These are phyloP conservation scores for Acronicta aceris DNA, from an alignment of 2,888 invertebrate genomes.

Conservation along the genomic window DNA sequence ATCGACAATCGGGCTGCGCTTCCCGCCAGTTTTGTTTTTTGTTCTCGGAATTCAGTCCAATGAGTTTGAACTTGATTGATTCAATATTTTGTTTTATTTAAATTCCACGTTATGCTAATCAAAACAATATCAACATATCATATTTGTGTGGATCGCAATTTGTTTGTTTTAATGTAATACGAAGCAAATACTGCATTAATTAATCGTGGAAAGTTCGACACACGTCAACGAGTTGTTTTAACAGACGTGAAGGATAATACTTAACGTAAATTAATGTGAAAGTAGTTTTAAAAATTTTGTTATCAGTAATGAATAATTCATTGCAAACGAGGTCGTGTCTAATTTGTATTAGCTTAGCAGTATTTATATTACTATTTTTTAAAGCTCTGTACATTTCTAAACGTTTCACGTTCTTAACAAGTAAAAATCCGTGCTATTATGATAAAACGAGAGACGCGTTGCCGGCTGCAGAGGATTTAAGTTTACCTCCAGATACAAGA, in stretches of 20 bases:
- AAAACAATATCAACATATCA: background rate
- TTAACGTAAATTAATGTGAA: background rate
- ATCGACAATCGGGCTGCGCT: too few relatives aligned
- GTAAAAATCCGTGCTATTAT: constrained; percentile 21
- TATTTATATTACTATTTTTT: constrained; percentile 6
- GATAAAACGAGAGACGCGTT: constrained; percentile 45
- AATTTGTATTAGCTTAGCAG: background rate
- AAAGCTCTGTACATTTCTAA: background rate
- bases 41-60: too few relatives aligned
- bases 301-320: background rate
- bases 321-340: background rate
- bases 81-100: background rate
- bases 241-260: background rate
- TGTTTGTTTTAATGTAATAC: constrained; percentile 1
- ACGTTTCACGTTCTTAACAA: background rate
- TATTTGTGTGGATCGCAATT: constrained; percentile 1
- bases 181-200: background rate
- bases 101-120: background rate
- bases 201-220: background rate
- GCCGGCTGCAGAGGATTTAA: constrained; percentile 53
- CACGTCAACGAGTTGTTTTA: background rate
- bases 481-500: constrained; percentile 63
- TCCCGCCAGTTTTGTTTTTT: too few relatives aligned
- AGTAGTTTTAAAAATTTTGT: background rate
- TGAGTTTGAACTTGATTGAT: too few relatives aligned